A percentile compares a stretch with the other conserved stretches of the same genome.
These are phyloP conservation scores for Tetraodon nigroviridis DNA, from an alignment of 2,113 vertebrate genomes.

Conservation along the genomic window DNA sequence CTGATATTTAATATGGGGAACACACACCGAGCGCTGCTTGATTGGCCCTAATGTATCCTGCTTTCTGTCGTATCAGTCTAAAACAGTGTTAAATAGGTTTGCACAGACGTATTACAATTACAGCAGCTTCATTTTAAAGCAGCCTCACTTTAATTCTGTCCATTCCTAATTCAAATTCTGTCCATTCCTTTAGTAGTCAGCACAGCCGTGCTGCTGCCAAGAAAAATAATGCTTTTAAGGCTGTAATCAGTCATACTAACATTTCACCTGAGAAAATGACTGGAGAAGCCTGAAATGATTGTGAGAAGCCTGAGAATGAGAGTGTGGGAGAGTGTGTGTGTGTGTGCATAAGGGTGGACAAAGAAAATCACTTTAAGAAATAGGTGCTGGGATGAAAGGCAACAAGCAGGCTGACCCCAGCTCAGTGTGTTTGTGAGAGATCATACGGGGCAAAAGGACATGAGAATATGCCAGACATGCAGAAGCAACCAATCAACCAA, in stretches of 20 bases:
- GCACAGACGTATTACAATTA: too few relatives aligned
- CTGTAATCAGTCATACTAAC: neutral
- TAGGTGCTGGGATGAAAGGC: conserved; percentile 15
- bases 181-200: neutral
- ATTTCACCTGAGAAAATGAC: neutral
- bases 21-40: conserved; percentile 39
- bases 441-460: conserved; percentile 34
- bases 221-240: neutral
- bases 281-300: neutral
- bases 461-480: conserved; percentile 48
- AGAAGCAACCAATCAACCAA: conserved; percentile 54
- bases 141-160: neutral
- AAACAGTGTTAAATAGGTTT: too few relatives aligned
- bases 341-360: conserved; percentile 17
- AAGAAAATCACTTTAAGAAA: conserved; percentile 40
- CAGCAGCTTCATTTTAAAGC: too few relatives aligned
- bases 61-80: conserved; percentile 24
- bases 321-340: conserved; percentile 1
- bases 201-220: neutral
- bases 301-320: conserved; percentile 1
- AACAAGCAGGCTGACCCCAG: conserved; percentile 24
- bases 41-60: conserved; percentile 48
- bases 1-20: conserved; percentile 69
- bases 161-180: neutral
- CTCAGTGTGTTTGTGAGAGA: conserved; percentile 21